Evolutionary conservation across 2,113 vertebrate species (phyloP).

Genomic region (Apodemus sylvaticus): DNA sequence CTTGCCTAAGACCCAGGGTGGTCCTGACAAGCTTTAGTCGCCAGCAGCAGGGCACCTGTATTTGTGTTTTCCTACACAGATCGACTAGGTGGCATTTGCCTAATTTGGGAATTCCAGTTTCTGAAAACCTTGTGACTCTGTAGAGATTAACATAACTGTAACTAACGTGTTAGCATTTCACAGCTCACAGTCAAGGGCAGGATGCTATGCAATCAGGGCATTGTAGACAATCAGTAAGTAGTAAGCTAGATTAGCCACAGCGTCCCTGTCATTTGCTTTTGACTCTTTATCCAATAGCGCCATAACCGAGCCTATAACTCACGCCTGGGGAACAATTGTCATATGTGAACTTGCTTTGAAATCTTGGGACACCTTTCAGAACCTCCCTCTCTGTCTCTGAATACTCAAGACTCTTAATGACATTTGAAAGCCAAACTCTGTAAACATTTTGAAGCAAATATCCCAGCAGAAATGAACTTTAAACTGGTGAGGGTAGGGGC

Average conservation of each 20-base stretch:
- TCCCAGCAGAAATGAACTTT: conserved; percentile 57
- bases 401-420: conserved; percentile 35
- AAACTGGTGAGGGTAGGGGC: not conserved
- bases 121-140: not conserved
- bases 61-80: not conserved
- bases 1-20: not conserved
- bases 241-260: not conserved
- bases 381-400: not conserved
- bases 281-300: not conserved
- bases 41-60: not conserved
- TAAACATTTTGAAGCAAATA: conserved; percentile 56
- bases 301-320: not conserved
- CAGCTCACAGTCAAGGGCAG: not conserved
- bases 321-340: not conserved
- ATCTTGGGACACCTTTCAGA: not conserved
- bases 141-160: not conserved
- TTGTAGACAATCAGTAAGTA: not conserved
- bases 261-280: not conserved
- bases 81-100: not conserved
- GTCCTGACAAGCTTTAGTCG: not conserved
- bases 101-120: not conserved
- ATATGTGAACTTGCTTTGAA: conserved; percentile 20
- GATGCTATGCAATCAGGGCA: not conserved
- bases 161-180: not conserved
- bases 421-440: conserved; percentile 49